Evolutionary conservation across 2,888 invertebrate species (phyloP).

Genomic region (Phalera bucephala): DNA sequence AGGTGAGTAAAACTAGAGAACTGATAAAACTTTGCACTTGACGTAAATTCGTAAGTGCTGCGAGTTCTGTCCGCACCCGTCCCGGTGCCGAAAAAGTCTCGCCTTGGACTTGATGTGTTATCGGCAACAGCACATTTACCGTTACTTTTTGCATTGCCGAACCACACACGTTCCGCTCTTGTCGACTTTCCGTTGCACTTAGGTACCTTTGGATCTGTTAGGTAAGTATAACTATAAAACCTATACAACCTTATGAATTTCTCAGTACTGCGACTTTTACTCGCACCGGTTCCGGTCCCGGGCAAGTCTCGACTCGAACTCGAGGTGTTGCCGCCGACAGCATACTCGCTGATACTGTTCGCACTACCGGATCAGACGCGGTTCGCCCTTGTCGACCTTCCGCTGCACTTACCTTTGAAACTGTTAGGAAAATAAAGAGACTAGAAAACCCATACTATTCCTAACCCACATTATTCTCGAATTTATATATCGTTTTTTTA

Average conservation of each 20-base stretch:
- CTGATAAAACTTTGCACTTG: no score
- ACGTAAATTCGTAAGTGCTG: conserved; percentile 99
- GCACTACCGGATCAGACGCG: conserved; percentile 98
- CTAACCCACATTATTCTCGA: no score
- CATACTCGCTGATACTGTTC: conserved; percentile 94
- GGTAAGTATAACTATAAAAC: conserved; percentile 80
- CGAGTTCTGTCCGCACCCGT: conserved; percentile 98
- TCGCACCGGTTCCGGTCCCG: conserved; percentile 98
- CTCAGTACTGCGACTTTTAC: conserved; percentile 97
- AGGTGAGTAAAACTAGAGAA: conserved; percentile 79
- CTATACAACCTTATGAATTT: no score
- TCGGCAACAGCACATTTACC: conserved; percentile 93
- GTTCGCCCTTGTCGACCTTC: conserved; percentile 98
- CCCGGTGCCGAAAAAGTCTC: conserved; percentile 98
- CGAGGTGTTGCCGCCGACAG: conserved; percentile 93
- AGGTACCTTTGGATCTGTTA: conserved; percentile 96
- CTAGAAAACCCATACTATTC: no score
- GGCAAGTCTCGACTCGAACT: conserved; percentile 93
- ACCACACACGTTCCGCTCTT: conserved; percentile 97
- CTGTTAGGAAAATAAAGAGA: conserved; percentile 87
- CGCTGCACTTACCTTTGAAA: conserved; percentile 98
- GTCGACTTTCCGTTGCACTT: conserved; percentile 99
- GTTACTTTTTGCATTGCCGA: conserved; percentile 96
- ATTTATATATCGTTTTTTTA: no score
- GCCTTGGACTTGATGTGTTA: conserved; percentile 90